Percentiles rank a stretch among this genome's conserved stretches.
Evolutionary conservation across 1,140 invertebrate species (phyloP).

Genomic region (Rhopalosiphum padi): DNA sequence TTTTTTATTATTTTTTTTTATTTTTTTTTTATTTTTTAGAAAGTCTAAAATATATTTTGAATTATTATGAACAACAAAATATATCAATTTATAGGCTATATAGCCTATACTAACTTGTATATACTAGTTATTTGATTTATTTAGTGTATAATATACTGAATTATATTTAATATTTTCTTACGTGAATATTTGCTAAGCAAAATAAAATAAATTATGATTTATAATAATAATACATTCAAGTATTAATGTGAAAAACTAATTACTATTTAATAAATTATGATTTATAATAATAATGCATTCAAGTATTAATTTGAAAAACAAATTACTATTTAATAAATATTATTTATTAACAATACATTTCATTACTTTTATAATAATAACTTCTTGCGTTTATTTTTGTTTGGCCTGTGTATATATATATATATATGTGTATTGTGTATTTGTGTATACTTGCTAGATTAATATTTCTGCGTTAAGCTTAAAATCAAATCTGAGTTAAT

Average conservation of each 20-base stretch:
- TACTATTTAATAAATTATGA: neutral
- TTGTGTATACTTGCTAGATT: neutral
- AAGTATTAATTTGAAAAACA: neutral
- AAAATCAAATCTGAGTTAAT: neutral
- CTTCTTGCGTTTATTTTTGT: neutral
- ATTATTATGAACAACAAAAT: neutral
- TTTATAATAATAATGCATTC: neutral
- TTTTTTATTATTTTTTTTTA: neutral
- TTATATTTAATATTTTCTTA: neutral
- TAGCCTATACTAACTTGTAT: too few species aligned
- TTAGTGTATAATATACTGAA: neutral
- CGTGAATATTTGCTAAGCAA: neutral
- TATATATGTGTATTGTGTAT: neutral
- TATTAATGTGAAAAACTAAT: neutral
- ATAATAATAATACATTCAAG: neutral
- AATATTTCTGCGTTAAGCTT: conserved; percentile 9
- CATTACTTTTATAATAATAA: neutral
- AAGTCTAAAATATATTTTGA: neutral
- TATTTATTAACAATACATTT: neutral
- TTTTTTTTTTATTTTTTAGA: neutral
- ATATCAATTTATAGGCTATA: neutral
- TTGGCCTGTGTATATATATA: neutral
- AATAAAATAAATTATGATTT: neutral
- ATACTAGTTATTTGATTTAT: neutral
- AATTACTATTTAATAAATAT: neutral